Percentiles rank a stretch among this genome's conserved stretches.
phyloP scores from a whole-genome alignment of 2,888 invertebrate species.

The Lypha dubia region DNA sequence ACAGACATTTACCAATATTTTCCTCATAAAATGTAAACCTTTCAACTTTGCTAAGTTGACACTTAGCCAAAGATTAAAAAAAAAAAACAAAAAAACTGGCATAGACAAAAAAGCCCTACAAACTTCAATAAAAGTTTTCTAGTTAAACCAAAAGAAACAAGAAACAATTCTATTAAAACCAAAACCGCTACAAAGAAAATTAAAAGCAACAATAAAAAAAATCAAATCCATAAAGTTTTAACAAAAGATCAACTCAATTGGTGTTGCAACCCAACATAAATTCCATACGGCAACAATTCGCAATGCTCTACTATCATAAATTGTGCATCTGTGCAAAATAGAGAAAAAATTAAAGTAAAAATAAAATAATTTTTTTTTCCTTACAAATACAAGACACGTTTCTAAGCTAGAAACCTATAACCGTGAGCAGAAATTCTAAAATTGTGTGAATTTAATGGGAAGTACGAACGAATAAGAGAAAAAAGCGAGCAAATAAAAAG shows the following conservation, averaged over 20 bases:
- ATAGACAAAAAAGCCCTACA: conserved; percentile 11
- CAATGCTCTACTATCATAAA: conserved; percentile 71
- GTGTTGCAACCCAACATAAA: conserved; percentile 40
- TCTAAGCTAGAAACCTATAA: conserved; percentile 69
- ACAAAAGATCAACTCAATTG: conserved; percentile 58
- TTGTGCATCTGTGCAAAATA: conserved; percentile 58
- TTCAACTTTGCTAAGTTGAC: conserved; percentile 61
- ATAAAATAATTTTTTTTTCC: too few species aligned
- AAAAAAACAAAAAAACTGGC: conserved; percentile 17
- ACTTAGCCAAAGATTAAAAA: conserved; percentile 56
- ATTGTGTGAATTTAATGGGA: conserved; percentile 19
- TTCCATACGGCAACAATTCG: conserved; percentile 57
- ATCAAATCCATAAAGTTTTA: conserved; percentile 16
- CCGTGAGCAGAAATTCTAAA: conserved; percentile 72
- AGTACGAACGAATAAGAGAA: background rate
- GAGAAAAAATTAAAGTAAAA: background rate
- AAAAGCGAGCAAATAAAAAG: conserved; percentile 10
- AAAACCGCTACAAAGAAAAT: conserved; percentile 6
- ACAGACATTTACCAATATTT: conserved; percentile 58
- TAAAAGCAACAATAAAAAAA: conserved; percentile 24
- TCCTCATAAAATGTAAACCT: conserved; percentile 36
- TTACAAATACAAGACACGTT: conserved; percentile 66
- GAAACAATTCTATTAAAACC: conserved; percentile 27
- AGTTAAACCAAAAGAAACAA: conserved; percentile 4
- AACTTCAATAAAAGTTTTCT: background rate